A percentile compares a stretch with the other conserved stretches of the same genome.
phyloP scores from a whole-genome alignment of 1,140 invertebrate species.

The Caerostris darwini region DNA sequence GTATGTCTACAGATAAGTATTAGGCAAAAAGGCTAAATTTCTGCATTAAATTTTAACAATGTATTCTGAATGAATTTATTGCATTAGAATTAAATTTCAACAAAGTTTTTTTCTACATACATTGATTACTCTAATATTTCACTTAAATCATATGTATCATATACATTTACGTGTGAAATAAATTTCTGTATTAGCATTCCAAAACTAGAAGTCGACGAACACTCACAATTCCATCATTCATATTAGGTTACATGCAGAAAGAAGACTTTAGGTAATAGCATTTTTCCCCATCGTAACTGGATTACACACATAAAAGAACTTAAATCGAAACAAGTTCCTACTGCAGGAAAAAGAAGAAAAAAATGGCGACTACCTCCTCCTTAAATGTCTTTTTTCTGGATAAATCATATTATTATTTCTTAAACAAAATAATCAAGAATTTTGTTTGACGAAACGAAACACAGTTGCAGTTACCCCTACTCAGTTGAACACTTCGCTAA shows the following conservation, averaged over 20 bases:
- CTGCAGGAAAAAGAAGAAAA: background rate
- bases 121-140: too few species aligned
- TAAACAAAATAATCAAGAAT: background rate
- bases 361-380: background rate
- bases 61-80: too few species aligned
- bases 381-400: constrained; percentile 18
- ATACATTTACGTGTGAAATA: too few species aligned
- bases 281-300: background rate
- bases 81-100: too few species aligned
- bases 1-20: too few species aligned
- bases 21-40: too few species aligned
- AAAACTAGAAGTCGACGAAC: background rate
- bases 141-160: too few species aligned
- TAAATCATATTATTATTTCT: constrained; percentile 13
- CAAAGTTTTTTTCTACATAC: too few species aligned
- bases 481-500: constrained; percentile 12
- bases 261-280: background rate
- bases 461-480: background rate
- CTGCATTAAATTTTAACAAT: too few species aligned
- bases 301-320: background rate
- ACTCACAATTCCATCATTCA: background rate
- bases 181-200: too few species aligned
- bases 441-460: constrained; percentile 17
- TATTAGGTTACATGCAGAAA: background rate
- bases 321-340: background rate